Evolutionary conservation across 2,113 vertebrate genomes (phyloP).

Genomic region (Anguilla rostrata): DNA sequence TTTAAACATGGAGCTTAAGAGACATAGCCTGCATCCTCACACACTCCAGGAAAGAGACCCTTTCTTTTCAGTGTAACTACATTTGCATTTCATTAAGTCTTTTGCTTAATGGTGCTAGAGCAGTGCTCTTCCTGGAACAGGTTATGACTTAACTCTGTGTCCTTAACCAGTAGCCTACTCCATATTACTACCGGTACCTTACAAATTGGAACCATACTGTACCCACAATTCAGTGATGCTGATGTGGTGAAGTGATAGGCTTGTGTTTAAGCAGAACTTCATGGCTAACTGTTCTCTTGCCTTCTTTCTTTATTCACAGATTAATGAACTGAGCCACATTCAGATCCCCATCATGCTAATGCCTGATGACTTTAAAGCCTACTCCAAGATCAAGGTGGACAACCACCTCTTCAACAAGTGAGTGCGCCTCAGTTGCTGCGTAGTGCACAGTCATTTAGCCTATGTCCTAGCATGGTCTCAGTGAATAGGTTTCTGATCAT

Average conservation of each 20-base stretch:
- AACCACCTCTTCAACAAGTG: slow-evolving; percentile 94
- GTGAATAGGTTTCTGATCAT: too few relatives aligned
- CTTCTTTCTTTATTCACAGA: slow-evolving; percentile 61
- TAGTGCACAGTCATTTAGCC: background rate
- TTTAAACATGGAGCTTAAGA: too few relatives aligned
- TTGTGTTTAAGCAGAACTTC: background rate
- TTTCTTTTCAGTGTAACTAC: background rate
- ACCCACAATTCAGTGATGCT: background rate
- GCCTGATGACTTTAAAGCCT: slow-evolving; percentile 92
- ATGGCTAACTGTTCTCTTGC: slow-evolving; percentile 22
- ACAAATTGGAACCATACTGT: too few relatives aligned
- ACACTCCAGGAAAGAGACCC: background rate
- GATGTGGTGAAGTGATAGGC: too few relatives aligned
- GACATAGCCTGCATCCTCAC: background rate
- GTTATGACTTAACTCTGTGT: background rate
- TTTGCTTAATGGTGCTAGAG: background rate
- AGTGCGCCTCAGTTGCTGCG: slow-evolving; percentile 45
- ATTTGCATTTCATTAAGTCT: too few relatives aligned
- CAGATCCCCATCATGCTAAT: slow-evolving; percentile 90
- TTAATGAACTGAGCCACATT: slow-evolving; percentile 89
- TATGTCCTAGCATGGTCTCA: background rate
- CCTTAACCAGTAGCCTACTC: background rate
- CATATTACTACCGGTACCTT: too few relatives aligned
- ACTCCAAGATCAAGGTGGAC: slow-evolving; percentile 91
- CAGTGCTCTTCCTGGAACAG: too few relatives aligned